Conservation (phyloP, 1,140 invertebrate species). For the Helicorthomorpha holstii region DNA sequence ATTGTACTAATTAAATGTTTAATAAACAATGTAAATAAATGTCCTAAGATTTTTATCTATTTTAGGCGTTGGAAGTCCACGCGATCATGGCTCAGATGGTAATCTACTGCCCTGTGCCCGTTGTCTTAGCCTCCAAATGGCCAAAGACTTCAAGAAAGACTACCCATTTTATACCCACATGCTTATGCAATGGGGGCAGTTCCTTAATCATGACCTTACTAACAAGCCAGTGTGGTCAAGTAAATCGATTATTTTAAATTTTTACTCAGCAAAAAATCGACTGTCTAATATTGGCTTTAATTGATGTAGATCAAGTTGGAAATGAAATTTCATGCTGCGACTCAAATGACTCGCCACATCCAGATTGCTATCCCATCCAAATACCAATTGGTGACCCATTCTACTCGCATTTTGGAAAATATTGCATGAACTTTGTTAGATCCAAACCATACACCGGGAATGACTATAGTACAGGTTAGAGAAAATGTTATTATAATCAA, state of each 20-base stretch:
- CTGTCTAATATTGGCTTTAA: no score
- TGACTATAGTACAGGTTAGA: slow-evolving; percentile 2
- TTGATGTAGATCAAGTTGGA: no score
- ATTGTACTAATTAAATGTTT: no score
- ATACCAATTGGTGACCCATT: slow-evolving; percentile 27
- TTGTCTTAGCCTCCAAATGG: not conserved
- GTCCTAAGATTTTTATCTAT: no score
- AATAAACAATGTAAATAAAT: no score
- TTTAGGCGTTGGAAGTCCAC: no score
- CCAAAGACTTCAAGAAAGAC: slow-evolving; percentile 3
- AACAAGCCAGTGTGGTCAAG: slow-evolving; percentile 4
- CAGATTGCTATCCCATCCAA: slow-evolving; percentile 32
- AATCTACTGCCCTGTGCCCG: slow-evolving; percentile 2
- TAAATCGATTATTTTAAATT: no score
- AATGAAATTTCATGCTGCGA: slow-evolving; percentile 19
- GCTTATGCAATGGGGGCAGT: slow-evolving; percentile 70
- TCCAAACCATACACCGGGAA: slow-evolving; percentile 1
- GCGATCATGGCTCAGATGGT: not conserved
- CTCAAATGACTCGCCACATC: slow-evolving; percentile 6
- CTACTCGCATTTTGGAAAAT: slow-evolving; percentile 18
- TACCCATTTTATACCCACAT: slow-evolving; percentile 4
- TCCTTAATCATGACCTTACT: slow-evolving; percentile 72
- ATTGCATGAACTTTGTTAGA: slow-evolving; percentile 11
- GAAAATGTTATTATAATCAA: no score
- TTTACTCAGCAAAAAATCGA: no score